phyloP scores from a whole-genome alignment of 2,113 vertebrate genomes.

The Sigmodon hispidus region DNA sequence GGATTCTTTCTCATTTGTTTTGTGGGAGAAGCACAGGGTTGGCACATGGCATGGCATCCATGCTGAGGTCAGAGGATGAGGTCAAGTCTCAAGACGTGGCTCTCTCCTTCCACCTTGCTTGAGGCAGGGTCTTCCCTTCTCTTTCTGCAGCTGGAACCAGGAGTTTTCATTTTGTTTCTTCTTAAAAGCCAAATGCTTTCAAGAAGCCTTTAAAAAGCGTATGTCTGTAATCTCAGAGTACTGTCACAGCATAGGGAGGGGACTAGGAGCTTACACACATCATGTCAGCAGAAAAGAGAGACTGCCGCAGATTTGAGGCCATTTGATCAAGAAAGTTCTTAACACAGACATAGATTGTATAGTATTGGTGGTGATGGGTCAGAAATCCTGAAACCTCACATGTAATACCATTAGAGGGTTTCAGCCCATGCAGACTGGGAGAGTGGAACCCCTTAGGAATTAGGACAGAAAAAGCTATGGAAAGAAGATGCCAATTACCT shows the following conservation, averaged over 20 bases:
- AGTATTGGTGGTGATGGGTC: background rate
- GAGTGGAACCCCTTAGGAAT: background rate
- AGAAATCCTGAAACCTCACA: background rate
- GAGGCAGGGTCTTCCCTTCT: background rate
- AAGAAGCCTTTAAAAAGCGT: background rate
- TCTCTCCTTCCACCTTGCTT: background rate
- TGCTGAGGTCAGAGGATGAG: background rate
- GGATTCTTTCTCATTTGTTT: too few relatives aligned
- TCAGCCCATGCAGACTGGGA: background rate
- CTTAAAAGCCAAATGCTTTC: background rate
- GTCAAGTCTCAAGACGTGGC: too few relatives aligned
- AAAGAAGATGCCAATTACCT: background rate
- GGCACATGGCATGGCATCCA: accelerated
- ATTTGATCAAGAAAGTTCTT: background rate
- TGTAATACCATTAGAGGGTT: too few relatives aligned
- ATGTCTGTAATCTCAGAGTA: too few relatives aligned
- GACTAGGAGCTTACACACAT: background rate
- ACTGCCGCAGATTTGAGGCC: background rate
- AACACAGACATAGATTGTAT: background rate
- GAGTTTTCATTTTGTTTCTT: background rate
- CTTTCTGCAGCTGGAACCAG: background rate
- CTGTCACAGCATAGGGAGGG: background rate
- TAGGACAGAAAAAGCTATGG: background rate
- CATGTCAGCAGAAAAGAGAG: background rate
- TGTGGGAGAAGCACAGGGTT: background rate